Evolutionary conservation across 2,797 vertebrate genomes (phyloP), one percentile per base, ranked within the genome.

Genomic region (Typhlichthys eigenmanni): DNA sequence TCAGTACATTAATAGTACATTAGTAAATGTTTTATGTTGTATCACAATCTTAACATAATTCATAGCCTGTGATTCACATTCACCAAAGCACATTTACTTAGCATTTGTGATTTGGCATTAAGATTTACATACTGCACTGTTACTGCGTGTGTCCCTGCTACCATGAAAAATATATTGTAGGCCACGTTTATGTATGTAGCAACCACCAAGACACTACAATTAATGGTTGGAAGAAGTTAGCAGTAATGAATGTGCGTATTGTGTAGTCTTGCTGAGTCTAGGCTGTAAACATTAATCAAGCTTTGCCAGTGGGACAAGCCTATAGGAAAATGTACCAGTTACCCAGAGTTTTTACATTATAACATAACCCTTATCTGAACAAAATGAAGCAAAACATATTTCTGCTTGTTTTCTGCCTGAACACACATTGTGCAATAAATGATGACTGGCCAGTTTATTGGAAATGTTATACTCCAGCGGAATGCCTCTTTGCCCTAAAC

Each of bases 231-330:
- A 50, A 91, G 90, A 89, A 87, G 60, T 90, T 80, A 73, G 80
- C 66, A 74, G 78, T 90, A 88, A 92, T 91, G 88, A 90, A 91
- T 91, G 85, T 87, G 75, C 82, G 67, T 84, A 81, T 85, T 91
- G 84, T 86, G 79, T 88, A 73, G 77, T 84, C 81, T 75, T 59
- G 75, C 81, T 76, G 76, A 82, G 87, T 85, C 74, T 74, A 75
- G 82, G 85, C 76, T 87, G 88, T 90, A 88, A 91, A 93, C 90
- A 91, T 91, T 91, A 89, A 91, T 90, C 78, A 86, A 82, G 80
- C 77, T 83, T 89, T 76, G 71, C 83, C 80, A 84, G 79, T 83
- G 80, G 83, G 83, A 86, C 75, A 82, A 60, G 79, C 80, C 79
- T 84, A 76, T 82, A 76, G 78, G 75, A 80, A 43, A 76, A 79